Evolutionary conservation across 37 sponge, comb jelly and placozoan genomes (phyloP).

Genomic region (Amphimedon queenslandica): DNA sequence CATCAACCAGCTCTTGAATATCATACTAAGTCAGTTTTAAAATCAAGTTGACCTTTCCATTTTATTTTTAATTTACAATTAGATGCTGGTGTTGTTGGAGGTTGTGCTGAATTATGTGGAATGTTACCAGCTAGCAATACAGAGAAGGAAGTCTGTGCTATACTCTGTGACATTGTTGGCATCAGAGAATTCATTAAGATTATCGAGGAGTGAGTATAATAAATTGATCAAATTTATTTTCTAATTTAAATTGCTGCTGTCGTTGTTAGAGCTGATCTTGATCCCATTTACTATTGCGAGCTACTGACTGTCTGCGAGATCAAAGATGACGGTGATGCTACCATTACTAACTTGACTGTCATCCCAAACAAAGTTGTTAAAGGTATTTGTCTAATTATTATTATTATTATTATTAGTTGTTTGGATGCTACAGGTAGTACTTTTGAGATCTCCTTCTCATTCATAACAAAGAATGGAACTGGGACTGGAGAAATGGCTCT

Average conservation of each 20-base stretch:
- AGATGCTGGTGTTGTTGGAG: slow-evolving; percentile 82
- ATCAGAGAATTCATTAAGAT: slow-evolving; percentile 74
- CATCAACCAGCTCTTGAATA: slow-evolving; percentile 71
- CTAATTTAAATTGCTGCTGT: background rate
- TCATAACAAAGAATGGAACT: slow-evolving; percentile 62
- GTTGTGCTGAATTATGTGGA: slow-evolving; percentile 67
- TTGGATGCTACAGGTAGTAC: background rate
- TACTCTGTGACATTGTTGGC: slow-evolving; percentile 71
- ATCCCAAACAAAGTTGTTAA: slow-evolving; percentile 41
- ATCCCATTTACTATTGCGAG: slow-evolving; percentile 91
- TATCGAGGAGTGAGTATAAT: slow-evolving; percentile 68
- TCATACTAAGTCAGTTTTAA: slow-evolving; percentile 62
- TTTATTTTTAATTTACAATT: background rate
- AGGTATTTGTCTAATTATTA: slow-evolving; percentile 29
- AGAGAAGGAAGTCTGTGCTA: slow-evolving; percentile 59
- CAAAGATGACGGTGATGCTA: slow-evolving; percentile 79
- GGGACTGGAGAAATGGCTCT: slow-evolving; percentile 83
- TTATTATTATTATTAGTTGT: background rate
- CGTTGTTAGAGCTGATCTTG: slow-evolving; percentile 71
- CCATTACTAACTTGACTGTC: slow-evolving; percentile 49
- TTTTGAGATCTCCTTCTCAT: slow-evolving; percentile 49
- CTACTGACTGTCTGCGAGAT: slow-evolving; percentile 52
- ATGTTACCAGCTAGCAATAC: slow-evolving; percentile 38
- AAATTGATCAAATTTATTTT: background rate
- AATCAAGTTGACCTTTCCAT: background rate